These are phyloP conservation scores for Akabosia matsudoensis DNA, from an alignment of 1,140 invertebrate species.

Conservation along the genomic window DNA sequence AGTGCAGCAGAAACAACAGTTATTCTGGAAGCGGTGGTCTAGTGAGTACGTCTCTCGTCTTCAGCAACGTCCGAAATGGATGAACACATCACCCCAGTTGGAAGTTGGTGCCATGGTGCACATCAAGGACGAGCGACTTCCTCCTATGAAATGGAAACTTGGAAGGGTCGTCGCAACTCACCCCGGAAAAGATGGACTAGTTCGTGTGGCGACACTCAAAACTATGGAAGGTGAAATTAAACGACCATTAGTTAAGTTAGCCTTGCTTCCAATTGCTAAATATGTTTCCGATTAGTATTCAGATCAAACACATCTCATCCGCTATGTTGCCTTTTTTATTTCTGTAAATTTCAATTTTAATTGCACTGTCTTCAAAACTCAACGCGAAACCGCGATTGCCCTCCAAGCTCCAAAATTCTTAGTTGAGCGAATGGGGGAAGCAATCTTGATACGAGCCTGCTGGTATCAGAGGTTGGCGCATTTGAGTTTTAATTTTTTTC, in stretches of 20 bases:
- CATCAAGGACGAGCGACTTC: background rate
- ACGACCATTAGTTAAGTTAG: background rate
- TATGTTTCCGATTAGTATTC: background rate
- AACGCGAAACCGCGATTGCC: too few species aligned
- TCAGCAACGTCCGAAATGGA: background rate
- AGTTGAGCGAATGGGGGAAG: background rate
- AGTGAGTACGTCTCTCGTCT: conserved; percentile 22
- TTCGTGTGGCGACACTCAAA: background rate
- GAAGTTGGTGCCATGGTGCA: background rate
- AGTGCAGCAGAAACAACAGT: conserved; percentile 7
- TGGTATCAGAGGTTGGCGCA: too few species aligned
- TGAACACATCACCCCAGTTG: background rate
- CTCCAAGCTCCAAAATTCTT: background rate
- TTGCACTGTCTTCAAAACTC: too few species aligned
- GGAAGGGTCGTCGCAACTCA: background rate
- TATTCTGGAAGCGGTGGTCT: conserved; percentile 15
- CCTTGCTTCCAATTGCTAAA: background rate
- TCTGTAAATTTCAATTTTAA: background rate
- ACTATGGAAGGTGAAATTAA: background rate
- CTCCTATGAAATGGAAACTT: background rate
- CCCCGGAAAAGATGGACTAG: background rate
- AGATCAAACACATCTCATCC: background rate
- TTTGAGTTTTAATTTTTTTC: too few species aligned
- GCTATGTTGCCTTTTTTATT: background rate
- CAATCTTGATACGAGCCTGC: background rate